Conservation (phyloP, 2,797 vertebrate genomes). For the Chiroxiphia lanceolata region DNA sequence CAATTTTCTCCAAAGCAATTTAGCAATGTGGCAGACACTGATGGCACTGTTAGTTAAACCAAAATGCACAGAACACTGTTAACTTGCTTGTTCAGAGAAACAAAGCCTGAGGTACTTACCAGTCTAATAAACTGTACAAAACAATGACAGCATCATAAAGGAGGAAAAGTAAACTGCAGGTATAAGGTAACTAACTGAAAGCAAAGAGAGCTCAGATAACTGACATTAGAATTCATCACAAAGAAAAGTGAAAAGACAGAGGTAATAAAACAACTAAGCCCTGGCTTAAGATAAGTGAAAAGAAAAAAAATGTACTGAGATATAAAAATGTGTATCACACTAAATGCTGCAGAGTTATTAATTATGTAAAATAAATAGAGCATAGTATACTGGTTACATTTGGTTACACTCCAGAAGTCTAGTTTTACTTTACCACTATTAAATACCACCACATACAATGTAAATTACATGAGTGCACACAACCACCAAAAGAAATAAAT, state of each 20-base stretch:
- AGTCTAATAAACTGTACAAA: constrained; percentile 94
- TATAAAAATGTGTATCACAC: not conserved
- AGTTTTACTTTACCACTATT: constrained; percentile 11
- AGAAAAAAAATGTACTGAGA: not conserved
- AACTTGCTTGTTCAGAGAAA: constrained; percentile 62
- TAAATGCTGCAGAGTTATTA: not conserved
- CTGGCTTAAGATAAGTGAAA: not conserved
- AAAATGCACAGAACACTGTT: constrained; percentile 63
- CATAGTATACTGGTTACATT: not conserved
- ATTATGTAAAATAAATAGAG: constrained; percentile 13
- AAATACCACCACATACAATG: not conserved
- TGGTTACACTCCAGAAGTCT: constrained; percentile 7
- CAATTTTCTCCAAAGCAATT: not conserved
- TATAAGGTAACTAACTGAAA: constrained; percentile 77
- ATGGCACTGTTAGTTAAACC: constrained; percentile 75
- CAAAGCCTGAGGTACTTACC: constrained; percentile 87
- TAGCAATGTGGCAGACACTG: not conserved
- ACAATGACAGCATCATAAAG: constrained; percentile 80
- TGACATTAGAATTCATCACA: constrained; percentile 65
- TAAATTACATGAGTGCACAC: not conserved
- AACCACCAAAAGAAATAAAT: not conserved
- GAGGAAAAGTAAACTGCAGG: constrained; percentile 80
- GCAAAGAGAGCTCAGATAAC: constrained; percentile 72
- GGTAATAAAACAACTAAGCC: not conserved
- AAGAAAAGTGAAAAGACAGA: constrained; percentile 27